Evolutionary conservation across 2,888 invertebrate species (phyloP).

Genomic region (Caenorhabditis virilis): DNA sequence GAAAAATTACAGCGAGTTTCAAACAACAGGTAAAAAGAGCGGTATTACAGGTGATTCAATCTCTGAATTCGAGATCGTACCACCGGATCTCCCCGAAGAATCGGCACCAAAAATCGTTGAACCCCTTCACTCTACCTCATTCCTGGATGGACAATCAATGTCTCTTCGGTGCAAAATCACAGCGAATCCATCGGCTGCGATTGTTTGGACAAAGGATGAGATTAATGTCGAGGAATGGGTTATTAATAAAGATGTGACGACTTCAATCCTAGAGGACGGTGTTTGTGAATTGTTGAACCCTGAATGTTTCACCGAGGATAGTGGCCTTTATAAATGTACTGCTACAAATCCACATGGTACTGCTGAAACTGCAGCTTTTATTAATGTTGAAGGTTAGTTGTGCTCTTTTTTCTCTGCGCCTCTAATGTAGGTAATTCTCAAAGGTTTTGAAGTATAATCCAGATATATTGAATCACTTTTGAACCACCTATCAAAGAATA

Average conservation of each 20-base stretch:
- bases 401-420: too few relatives aligned
- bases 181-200: conserved; percentile 51
- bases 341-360: conserved; percentile 55
- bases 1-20: too few relatives aligned
- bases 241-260: conserved; percentile 48
- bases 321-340: conserved; percentile 54
- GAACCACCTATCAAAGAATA: too few relatives aligned
- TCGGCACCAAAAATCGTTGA: conserved; percentile 54
- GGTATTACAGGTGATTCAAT: conserved; percentile 41
- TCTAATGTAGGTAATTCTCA: too few relatives aligned
- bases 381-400: conserved; percentile 51
- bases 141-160: conserved; percentile 54
- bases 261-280: conserved; percentile 44
- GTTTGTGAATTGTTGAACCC: conserved; percentile 53
- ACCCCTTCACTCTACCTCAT: conserved; percentile 50
- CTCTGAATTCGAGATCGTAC: conserved; percentile 51
- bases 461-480: too few relatives aligned
- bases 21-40: too few relatives aligned
- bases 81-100: conserved; percentile 53
- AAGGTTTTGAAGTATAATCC: too few relatives aligned
- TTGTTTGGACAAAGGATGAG: conserved; percentile 60
- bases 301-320: conserved; percentile 46
- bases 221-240: conserved; percentile 53
- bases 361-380: conserved; percentile 54
- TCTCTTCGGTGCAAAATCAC: conserved; percentile 53